These are phyloP conservation scores for Catajapyx aquilonaris DNA, from an alignment of 1,140 invertebrate species.

Conservation along the genomic window DNA sequence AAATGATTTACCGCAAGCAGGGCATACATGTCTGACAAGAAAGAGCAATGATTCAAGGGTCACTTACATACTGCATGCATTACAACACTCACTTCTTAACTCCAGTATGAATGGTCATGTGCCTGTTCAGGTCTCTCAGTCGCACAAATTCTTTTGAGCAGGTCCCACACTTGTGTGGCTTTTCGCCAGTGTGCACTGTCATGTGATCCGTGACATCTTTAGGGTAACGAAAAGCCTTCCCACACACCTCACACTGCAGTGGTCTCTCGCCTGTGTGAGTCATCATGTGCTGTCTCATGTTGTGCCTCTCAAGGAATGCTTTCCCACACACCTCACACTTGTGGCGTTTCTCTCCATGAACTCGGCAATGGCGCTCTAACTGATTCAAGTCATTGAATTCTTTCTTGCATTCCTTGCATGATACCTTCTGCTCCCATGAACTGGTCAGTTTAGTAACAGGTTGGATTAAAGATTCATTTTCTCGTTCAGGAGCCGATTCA, in stretches of 20 bases:
- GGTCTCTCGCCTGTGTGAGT: not conserved
- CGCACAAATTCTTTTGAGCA: not conserved
- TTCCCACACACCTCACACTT: constrained; percentile 1
- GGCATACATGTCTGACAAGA: too few species aligned
- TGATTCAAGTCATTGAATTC: too few species aligned
- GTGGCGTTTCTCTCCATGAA: too few species aligned
- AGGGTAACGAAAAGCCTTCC: not conserved
- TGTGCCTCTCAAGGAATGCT: not conserved
- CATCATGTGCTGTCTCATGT: not conserved
- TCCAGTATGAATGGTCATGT: not conserved
- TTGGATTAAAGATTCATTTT: too few species aligned
- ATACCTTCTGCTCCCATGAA: too few species aligned
- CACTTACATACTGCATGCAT: too few species aligned
- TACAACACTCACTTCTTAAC: not conserved
- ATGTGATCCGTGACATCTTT: not conserved
- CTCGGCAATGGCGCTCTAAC: too few species aligned
- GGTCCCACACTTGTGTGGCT: not conserved
- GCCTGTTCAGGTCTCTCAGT: not conserved
- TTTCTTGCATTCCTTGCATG: too few species aligned
- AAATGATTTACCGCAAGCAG: too few species aligned
- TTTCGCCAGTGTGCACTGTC: not conserved
- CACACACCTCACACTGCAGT: not conserved
- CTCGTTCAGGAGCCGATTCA: too few species aligned
- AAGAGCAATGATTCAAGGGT: too few species aligned
- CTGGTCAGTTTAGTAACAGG: too few species aligned